Base-by-base conservation (phyloP, 2,797 vertebrate genomes). In the Malurus leucopterus region DNA sequence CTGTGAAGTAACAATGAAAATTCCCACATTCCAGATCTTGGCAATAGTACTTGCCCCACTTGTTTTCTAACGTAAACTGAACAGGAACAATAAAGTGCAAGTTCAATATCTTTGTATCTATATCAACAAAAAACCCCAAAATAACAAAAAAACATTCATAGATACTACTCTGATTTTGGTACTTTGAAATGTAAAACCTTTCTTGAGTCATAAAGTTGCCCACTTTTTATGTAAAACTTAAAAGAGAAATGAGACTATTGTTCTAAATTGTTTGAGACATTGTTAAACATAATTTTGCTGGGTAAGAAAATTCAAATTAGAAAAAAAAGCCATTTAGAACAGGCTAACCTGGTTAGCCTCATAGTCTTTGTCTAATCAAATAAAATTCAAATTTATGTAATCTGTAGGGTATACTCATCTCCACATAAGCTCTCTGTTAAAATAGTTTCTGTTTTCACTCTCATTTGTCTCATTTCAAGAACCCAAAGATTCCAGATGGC, bases 401-500 rank as follows among this genome's bases (percentile, higher is more conserved):
- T 50, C 30, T 61, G 13, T 43, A 43, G 36, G 13, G 41, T 86
- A 16, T 54, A 27, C 46, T 79, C 34, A 51, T 84, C 8, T 74
- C 23, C 55, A 62, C 15, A 83, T 22, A 85, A 84, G 7, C 4
- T 76, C 30, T 59, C 29, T 80, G 57, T 67, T 54, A 62, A 72
- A 87, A 69, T 3, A n/a, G 49, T 36, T 84, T 71, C 43, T 27
- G 36, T 32, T 32, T 34, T 53, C 27, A 27, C 23, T 71, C 12
- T 47, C 36, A 29, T 69, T 84, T 73, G 43, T 44, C 13, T 55
- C 67, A 24, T 87, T 71, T 84, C 70, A 90, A 55, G 29, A 58
- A 34, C 29, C 6, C 26, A 63, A 51, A 40, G 20, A 3, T 36
- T 44, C 51, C 21, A 72, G 46, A 21, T 17, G 8, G 61, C 36